Evolutionary conservation across 2,888 invertebrate genomes (phyloP), one percentile per base, ranked within the genome.

Genomic region (Leucozona laternaria): DNA sequence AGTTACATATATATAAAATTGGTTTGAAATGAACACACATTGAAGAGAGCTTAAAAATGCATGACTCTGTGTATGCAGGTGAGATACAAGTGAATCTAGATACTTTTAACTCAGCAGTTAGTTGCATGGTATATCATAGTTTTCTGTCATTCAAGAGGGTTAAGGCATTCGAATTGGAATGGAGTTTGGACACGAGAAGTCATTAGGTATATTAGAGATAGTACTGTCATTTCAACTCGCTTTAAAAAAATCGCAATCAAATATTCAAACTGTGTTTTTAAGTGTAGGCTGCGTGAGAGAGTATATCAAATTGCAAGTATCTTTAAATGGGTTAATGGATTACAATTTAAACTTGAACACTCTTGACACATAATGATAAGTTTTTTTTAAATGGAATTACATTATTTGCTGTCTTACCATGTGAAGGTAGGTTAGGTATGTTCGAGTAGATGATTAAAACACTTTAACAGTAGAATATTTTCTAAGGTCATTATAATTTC

Each of bases 61-160:
- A 75, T 68, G 55, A 50, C 31, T 60, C 20, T 31, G 15, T 78
- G 45, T 64, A 28, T 48, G 37, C 58, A 22, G 55, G 34, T 70
- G 58, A 70, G 77, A 77, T 50, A 68, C 57, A 78, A 68, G 31
- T 64, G 57, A 40, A 60, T 79, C 20, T 64, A 64, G 55, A 76
- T 81, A 76, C 64, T 64, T 71, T 70, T 37, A 53, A 79, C 43
- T 55, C 53, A 45, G 20, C 73, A 48, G 72, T 78, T 72, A 53
- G 45, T 13, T 53, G 11, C 28, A 45, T 73, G 60, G 58, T 60
- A 73, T 78, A 66, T 68, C 53, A 73, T 68, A 34, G 57, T 25
- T 64, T 77, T 48, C 17, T 45, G 37, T 64, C 70, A 28, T 45
- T 48, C 40, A 55, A 31, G 11, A n/a, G 64, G 55, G 34, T 64